Percentiles rank a stretch among this genome's conserved stretches.
Evolutionary conservation across 2,797 vertebrate species (phyloP).

Genomic region (Peromyscus attwateri): DNA sequence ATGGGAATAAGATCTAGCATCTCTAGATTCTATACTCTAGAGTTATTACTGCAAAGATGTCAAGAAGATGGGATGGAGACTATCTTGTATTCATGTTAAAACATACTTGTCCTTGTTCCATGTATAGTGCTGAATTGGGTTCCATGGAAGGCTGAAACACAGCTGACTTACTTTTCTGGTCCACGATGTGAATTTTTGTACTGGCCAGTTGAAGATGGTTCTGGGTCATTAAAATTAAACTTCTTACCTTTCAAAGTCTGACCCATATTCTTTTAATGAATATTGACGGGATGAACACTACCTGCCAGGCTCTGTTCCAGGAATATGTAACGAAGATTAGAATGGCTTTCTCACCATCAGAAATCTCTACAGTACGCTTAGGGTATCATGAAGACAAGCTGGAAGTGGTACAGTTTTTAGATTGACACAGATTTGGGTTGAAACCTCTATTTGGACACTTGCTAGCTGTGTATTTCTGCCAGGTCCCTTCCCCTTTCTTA

Average conservation of each 20-base stretch:
- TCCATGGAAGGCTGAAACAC: neutral
- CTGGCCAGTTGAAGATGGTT: neutral
- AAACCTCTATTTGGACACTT: neutral
- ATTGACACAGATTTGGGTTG: neutral
- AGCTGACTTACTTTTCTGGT: neutral
- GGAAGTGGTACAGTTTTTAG: neutral
- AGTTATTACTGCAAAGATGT: neutral
- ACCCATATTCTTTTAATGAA: conserved; percentile 8
- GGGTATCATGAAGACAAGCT: neutral
- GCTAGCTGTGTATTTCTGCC: neutral
- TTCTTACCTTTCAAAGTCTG: conserved; percentile 9
- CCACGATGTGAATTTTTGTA: neutral
- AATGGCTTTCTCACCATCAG: neutral
- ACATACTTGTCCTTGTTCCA: neutral
- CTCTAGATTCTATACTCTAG: neutral
- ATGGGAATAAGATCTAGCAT: neutral
- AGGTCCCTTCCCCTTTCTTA: neutral
- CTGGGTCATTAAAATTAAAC: neutral
- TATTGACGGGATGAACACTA: neutral
- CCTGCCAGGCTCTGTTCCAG: neutral
- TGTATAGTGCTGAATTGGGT: no score
- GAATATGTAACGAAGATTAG: neutral
- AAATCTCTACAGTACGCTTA: neutral
- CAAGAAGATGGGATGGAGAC: neutral
- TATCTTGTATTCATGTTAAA: neutral